Percentiles rank a stretch among this genome's conserved stretches.
Evolutionary conservation across 2,888 invertebrate genomes (phyloP).

Genomic region (Nesidiocoris tenuis): DNA sequence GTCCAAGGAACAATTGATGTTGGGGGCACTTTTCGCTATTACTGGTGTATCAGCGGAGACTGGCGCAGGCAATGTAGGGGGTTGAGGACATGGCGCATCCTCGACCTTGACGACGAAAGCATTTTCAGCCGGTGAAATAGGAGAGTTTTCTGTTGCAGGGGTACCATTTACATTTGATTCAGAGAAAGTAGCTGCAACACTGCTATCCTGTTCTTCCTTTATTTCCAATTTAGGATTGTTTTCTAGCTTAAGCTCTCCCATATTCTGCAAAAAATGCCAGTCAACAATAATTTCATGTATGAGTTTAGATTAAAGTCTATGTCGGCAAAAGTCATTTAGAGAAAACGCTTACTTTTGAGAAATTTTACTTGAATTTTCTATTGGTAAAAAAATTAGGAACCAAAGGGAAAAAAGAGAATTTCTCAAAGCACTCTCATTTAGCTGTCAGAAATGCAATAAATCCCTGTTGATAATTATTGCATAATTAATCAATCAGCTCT

Average conservation of each 20-base stretch:
- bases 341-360: no score
- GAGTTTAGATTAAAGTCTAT: no score
- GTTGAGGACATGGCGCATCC: background rate
- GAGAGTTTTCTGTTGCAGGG: background rate
- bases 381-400: no score
- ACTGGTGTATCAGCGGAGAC: background rate
- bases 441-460: no score
- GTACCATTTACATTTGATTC: background rate
- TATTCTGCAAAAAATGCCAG: conserved; percentile 33
- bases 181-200: background rate
- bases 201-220: conserved; percentile 28
- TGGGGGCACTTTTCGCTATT: background rate
- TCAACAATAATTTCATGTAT: no score
- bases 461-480: no score
- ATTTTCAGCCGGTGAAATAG: background rate
- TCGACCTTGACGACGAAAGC: background rate
- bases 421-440: no score
- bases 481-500: no score
- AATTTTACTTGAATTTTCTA: no score
- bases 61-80: background rate
- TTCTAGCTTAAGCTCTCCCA: conserved; percentile 33
- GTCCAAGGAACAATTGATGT: background rate
- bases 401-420: no score
- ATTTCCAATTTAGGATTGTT: conserved; percentile 30
- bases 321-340: no score